Evolutionary conservation across 2,888 invertebrate species (phyloP).

Genomic region (Tortrix viridana): DNA sequence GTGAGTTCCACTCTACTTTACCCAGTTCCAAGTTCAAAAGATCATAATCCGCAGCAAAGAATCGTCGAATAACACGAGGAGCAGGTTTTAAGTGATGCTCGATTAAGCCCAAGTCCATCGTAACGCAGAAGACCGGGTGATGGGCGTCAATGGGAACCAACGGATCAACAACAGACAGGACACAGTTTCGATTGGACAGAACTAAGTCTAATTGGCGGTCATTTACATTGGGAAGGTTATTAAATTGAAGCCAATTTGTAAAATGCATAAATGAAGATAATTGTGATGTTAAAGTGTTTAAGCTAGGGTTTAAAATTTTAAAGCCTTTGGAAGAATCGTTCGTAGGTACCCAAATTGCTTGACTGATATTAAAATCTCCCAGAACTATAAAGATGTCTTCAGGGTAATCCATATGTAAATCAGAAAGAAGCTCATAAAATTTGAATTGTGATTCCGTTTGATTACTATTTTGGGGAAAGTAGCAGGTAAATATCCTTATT

Average conservation of each 20-base stretch:
- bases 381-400: conserved; percentile 1
- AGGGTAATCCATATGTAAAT: conserved; percentile 2
- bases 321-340: neutral
- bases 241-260: conserved; percentile 25
- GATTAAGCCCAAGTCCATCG: too few relatives aligned
- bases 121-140: too few relatives aligned
- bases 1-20: too few relatives aligned
- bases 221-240: neutral
- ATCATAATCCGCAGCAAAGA: too few relatives aligned
- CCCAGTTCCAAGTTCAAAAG: too few relatives aligned
- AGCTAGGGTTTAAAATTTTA: neutral
- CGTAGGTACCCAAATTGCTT: neutral
- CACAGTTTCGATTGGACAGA: too few relatives aligned
- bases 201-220: neutral
- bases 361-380: conserved; percentile 4
- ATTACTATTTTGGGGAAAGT: conserved; percentile 4
- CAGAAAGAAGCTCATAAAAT: conserved; percentile 2
- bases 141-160: too few relatives aligned
- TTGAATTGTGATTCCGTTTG: neutral
- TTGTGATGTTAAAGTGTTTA: conserved; percentile 12
- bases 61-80: too few relatives aligned
- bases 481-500: conserved; percentile 2
- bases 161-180: too few relatives aligned
- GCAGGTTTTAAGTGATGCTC: too few relatives aligned
- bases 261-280: conserved; percentile 19